These are phyloP conservation scores for Mus caroli DNA, from an alignment of 2,797 vertebrate species.

Conservation along the genomic window DNA sequence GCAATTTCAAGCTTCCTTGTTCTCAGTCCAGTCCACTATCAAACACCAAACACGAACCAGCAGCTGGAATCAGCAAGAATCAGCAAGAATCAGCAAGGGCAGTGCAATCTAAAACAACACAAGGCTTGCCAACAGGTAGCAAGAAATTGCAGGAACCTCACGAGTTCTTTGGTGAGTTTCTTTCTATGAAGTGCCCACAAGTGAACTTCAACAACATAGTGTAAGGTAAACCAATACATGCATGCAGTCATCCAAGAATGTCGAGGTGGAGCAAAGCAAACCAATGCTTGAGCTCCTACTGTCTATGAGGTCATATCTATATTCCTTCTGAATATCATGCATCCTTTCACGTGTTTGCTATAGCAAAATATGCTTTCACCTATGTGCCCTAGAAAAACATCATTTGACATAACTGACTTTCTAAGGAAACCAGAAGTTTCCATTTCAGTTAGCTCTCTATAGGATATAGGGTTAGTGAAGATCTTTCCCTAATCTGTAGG, in stretches of 20 bases:
- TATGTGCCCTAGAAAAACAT: not conserved
- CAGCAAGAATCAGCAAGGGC: not conserved
- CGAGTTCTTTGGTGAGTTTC: not conserved
- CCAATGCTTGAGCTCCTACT: not conserved
- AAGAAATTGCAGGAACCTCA: not conserved
- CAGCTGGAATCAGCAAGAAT: too few species aligned
- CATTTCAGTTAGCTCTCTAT: too few species aligned
- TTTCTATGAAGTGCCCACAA: not conserved
- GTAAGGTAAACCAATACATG: not conserved
- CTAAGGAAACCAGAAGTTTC: not conserved
- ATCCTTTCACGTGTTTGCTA: not conserved
- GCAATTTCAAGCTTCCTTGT: not conserved
- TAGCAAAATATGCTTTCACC: not conserved
- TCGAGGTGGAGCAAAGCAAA: not conserved
- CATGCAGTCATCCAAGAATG: not conserved
- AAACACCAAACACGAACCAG: not conserved
- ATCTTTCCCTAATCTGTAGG: too few species aligned
- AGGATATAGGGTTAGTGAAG: too few species aligned
- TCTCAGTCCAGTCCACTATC: not conserved
- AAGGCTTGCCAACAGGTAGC: not conserved
- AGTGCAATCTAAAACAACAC: not conserved
- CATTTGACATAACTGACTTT: not conserved
- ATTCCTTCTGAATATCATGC: not conserved
- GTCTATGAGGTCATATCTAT: not conserved
- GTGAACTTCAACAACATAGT: not conserved